A percentile compares a stretch with the other conserved stretches of the same genome.
These are phyloP conservation scores for Patella vulgata DNA, from an alignment of 1,140 invertebrate genomes.

Conservation along the genomic window DNA sequence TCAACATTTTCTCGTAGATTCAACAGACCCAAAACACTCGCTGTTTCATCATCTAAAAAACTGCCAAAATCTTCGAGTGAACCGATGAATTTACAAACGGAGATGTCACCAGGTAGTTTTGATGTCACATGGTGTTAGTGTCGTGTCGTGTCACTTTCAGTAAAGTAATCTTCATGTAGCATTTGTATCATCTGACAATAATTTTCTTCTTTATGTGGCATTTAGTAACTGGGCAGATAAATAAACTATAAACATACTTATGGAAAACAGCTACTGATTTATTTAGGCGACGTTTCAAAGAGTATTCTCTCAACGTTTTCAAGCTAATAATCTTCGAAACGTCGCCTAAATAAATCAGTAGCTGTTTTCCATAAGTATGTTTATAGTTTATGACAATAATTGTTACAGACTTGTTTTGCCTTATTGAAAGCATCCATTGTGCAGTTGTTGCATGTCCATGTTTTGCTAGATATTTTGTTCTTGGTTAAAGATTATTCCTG, in stretches of 20 bases:
- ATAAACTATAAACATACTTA: no score
- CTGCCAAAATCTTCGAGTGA: constrained; percentile 63
- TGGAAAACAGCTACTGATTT: no score
- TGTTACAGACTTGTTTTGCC: neutral
- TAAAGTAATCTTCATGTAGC: neutral
- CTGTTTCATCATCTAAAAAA: constrained; percentile 38
- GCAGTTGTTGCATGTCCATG: neutral
- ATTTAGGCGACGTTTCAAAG: no score
- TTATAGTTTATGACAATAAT: neutral
- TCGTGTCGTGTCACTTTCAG: constrained; percentile 12
- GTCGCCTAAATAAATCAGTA: no score
- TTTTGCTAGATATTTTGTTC: no score
- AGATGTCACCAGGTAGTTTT: constrained; percentile 62
- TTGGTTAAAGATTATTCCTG: no score
- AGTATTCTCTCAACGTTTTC: no score
- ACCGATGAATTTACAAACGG: constrained; percentile 63
- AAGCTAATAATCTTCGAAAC: no score
- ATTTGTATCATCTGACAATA: neutral
- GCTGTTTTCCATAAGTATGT: no score
- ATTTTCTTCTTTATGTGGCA: constrained; percentile 6
- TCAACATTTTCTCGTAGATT: constrained; percentile 50
- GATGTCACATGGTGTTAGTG: no score
- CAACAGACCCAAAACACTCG: constrained; percentile 50
- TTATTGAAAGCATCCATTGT: neutral
- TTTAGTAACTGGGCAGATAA: no score